These are phyloP conservation scores for Drosophila bifasciata DNA, from an alignment of 1,140 invertebrate species.

Conservation along the genomic window DNA sequence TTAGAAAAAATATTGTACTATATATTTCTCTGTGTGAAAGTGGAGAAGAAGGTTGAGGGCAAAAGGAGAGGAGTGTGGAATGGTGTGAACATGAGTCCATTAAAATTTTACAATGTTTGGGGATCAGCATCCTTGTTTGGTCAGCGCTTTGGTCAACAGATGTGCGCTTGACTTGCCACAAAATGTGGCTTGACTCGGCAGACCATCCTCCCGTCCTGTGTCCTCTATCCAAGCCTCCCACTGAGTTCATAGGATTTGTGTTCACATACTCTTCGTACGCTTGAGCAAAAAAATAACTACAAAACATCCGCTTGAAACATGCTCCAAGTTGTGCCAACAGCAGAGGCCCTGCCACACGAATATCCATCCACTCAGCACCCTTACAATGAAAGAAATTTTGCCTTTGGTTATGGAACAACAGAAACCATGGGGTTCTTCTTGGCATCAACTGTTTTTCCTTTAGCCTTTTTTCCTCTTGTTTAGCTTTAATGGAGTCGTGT, in stretches of 20 bases:
- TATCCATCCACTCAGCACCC: background rate
- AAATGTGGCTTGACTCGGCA: conserved; percentile 40
- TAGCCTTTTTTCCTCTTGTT: conserved; percentile 44
- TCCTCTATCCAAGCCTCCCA: conserved; percentile 12
- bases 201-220: no score
- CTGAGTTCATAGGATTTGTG: conserved; percentile 58
- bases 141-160: no score
- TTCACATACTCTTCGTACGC: conserved; percentile 48
- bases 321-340: conserved; percentile 16
- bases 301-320: conserved; percentile 38
- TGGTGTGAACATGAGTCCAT: conserved; percentile 24
- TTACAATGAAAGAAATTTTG: conserved; percentile 23
- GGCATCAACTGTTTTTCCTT: conserved; percentile 4
- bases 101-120: conserved; percentile 63
- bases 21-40: background rate
- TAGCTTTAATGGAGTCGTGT: conserved; percentile 71
- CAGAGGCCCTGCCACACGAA: background rate
- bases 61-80: background rate
- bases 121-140: conserved; percentile 48
- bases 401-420: no score
- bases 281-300: conserved; percentile 44
- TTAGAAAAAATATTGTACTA: background rate
- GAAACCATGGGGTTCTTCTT: conserved; percentile 28
- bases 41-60: background rate
- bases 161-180: conserved; percentile 64